Evolutionary conservation across 2,113 vertebrate genomes (phyloP).

Genomic region (Rhizomys pruinosus): DNA sequence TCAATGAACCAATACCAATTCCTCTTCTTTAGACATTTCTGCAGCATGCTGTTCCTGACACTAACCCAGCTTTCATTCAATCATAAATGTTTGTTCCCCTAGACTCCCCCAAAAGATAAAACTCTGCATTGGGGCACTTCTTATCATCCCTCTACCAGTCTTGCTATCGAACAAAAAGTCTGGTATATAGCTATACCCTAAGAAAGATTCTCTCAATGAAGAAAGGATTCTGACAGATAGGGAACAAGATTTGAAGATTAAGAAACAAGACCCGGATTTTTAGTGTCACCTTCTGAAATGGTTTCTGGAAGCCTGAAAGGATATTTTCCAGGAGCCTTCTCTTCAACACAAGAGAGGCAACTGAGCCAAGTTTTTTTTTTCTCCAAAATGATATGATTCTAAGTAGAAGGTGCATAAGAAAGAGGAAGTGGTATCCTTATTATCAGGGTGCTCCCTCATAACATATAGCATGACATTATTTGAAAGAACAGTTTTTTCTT

Average conservation of each 20-base stretch:
- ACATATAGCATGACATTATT: background rate
- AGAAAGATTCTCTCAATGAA: background rate
- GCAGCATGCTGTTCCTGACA: background rate
- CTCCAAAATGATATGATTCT: background rate
- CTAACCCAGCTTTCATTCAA: background rate
- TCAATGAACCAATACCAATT: background rate
- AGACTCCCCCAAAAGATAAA: background rate
- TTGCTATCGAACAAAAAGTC: background rate
- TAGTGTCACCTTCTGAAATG: background rate
- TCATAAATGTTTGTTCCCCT: background rate
- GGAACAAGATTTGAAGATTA: background rate
- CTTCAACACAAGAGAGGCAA: background rate
- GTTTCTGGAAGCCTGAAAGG: accelerated
- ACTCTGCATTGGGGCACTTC: background rate
- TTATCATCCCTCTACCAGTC: background rate
- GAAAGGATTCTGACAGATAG: background rate
- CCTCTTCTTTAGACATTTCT: background rate
- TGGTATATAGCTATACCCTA: background rate
- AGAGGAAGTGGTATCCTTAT: too few species aligned
- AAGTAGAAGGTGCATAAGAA: background rate
- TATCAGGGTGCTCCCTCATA: background rate
- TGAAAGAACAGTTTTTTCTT: background rate
- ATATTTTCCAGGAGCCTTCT: background rate
- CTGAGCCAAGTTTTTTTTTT: background rate
- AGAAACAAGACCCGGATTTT: background rate